Evolutionary conservation across 2,888 invertebrate species (phyloP).

Genomic region (Zonitis immaculata): DNA sequence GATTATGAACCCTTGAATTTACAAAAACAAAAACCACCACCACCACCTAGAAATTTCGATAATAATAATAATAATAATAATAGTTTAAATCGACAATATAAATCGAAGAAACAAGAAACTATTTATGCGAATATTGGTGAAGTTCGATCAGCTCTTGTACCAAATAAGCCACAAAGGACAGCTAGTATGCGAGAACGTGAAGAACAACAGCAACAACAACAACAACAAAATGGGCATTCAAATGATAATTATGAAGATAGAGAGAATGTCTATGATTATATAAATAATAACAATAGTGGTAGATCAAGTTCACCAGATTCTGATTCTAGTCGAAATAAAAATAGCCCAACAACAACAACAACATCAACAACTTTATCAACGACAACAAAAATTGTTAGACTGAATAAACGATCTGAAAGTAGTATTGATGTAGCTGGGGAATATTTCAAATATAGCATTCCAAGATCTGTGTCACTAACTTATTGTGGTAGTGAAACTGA

Average conservation of each 20-base stretch:
- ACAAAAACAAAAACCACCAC: slow-evolving; percentile 62
- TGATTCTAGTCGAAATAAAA: slow-evolving; percentile 55
- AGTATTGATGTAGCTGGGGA: slow-evolving; percentile 51
- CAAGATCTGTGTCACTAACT: slow-evolving; percentile 65
- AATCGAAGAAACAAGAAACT: slow-evolving; percentile 48
- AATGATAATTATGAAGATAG: slow-evolving; percentile 36
- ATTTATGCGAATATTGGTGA: slow-evolving; percentile 84
- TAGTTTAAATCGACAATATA: slow-evolving; percentile 54
- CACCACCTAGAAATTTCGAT: slow-evolving; percentile 67
- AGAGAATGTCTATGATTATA: slow-evolving; percentile 62
- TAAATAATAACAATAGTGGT: slow-evolving; percentile 59
- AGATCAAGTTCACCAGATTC: slow-evolving; percentile 66
- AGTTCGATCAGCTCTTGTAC: slow-evolving; percentile 73
- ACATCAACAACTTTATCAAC: too few relatives aligned
- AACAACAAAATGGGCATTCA: slow-evolving; percentile 26
- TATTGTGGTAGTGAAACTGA: slow-evolving; percentile 82
- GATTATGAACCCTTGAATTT: slow-evolving; percentile 25
- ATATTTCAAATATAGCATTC: slow-evolving; percentile 59
- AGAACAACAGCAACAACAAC: slow-evolving; percentile 56
- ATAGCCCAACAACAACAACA: slow-evolving; percentile 43
- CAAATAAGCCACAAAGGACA: slow-evolving; percentile 75
- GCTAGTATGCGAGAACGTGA: slow-evolving; percentile 81
- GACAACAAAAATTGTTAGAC: too few relatives aligned
- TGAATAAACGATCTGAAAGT: slow-evolving; percentile 51
- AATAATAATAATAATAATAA: slow-evolving; percentile 49